These are phyloP conservation scores for Trichoplusia ni DNA, from an alignment of 1,140 invertebrate genomes.

Conservation along the genomic window DNA sequence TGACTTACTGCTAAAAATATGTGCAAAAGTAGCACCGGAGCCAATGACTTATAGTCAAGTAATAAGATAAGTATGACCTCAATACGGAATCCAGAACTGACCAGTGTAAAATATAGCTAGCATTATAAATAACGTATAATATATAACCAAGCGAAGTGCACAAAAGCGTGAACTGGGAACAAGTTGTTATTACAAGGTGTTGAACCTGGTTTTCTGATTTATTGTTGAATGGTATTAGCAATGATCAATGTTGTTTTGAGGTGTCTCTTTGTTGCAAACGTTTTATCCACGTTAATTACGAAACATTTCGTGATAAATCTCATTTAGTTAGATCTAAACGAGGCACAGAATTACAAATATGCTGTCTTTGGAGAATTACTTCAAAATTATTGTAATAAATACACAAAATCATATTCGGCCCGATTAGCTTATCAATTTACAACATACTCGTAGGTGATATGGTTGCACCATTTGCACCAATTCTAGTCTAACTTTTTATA, in stretches of 20 bases:
- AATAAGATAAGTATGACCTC: conserved; percentile 48
- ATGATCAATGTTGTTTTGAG: conserved; percentile 50
- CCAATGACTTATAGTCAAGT: conserved; percentile 38
- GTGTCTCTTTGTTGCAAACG: conserved; percentile 45
- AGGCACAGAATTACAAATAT: conserved; percentile 7
- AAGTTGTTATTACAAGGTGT: conserved; percentile 63
- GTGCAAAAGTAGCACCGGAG: conserved; percentile 41
- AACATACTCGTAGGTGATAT: too few species aligned
- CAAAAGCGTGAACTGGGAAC: conserved; percentile 48
- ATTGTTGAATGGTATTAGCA: conserved; percentile 48
- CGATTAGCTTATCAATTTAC: too few species aligned
- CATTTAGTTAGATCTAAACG: conserved; percentile 11
- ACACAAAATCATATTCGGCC: too few species aligned
- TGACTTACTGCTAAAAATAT: conserved; percentile 34
- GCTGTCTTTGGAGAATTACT: not conserved
- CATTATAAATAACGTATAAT: conserved; percentile 51
- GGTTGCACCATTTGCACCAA: too few species aligned
- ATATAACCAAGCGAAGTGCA: conserved; percentile 48
- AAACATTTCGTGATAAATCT: conserved; percentile 22
- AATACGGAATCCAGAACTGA: conserved; percentile 45
- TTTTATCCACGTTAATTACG: conserved; percentile 41
- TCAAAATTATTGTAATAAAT: conserved; percentile 1
- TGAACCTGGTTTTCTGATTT: conserved; percentile 58
- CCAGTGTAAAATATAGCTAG: conserved; percentile 43
- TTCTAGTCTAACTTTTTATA: too few species aligned